Conservation (phyloP, 2,113 vertebrate species). For the Apus apus region DNA sequence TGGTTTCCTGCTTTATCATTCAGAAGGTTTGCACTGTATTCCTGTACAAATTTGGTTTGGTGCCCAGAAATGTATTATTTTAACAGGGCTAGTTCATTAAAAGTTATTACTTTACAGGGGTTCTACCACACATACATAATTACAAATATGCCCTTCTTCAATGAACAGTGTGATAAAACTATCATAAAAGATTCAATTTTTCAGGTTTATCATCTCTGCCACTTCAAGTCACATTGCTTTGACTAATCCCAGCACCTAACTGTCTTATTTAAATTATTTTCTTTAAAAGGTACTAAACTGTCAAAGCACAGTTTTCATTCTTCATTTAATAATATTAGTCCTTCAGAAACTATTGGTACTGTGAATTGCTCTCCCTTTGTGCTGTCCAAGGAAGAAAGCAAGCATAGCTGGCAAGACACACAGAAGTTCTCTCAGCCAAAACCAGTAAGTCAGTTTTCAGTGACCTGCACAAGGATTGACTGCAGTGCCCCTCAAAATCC, state of each 20-base stretch:
- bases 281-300: background rate
- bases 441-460: background rate
- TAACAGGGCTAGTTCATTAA: conserved; percentile 62
- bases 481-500: background rate
- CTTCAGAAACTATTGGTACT: background rate
- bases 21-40: conserved; percentile 53
- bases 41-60: conserved; percentile 63
- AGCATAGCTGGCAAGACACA: background rate
- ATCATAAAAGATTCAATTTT: background rate
- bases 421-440: background rate
- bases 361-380: background rate
- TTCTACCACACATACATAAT: conserved; percentile 27
- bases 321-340: background rate
- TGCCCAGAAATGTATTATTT: conserved; percentile 72
- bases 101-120: conserved; percentile 56
- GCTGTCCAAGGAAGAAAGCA: background rate
- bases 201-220: background rate
- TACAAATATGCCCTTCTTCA: background rate
- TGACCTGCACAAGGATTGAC: background rate
- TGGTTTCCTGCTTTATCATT: conserved; percentile 53
- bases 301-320: background rate
- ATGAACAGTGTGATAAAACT: background rate
- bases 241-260: background rate
- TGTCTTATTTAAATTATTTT: background rate
- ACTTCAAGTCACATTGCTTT: background rate